Conservation (phyloP, 2,888 invertebrate genomes). For the Spodoptera littoralis region DNA sequence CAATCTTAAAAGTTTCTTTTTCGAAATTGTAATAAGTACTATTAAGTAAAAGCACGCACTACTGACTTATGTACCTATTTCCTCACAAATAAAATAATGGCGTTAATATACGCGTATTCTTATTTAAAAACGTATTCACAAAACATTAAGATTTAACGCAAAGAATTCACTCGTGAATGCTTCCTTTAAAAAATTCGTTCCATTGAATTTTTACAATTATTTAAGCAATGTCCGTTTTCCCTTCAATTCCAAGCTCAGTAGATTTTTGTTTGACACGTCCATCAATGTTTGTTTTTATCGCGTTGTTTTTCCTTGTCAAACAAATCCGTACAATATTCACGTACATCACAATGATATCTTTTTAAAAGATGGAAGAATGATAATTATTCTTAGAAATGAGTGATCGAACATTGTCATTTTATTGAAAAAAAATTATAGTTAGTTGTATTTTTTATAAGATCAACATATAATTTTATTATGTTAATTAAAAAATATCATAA, state of each 20-base stretch:
- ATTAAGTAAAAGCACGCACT: too few relatives aligned
- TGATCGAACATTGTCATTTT: too few relatives aligned
- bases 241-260: constrained; percentile 21
- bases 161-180: neutral
- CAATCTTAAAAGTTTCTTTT: too few relatives aligned
- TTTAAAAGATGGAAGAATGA: neutral
- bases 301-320: constrained; percentile 22
- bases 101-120: too few relatives aligned
- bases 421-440: too few relatives aligned
- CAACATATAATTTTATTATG: too few relatives aligned
- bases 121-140: too few relatives aligned
- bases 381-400: neutral
- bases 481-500: too few relatives aligned
- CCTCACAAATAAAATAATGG: too few relatives aligned
- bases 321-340: constrained; percentile 6
- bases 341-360: constrained; percentile 1
- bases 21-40: too few relatives aligned
- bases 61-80: too few relatives aligned
- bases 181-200: neutral
- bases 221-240: constrained; percentile 15
- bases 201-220: constrained; percentile 11
- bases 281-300: constrained; percentile 30
- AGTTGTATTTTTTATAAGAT: too few relatives aligned
- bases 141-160: neutral
- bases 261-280: constrained; percentile 32